phyloP scores from a whole-genome alignment of 2,888 invertebrate genomes.

The Saturnia pavonia region DNA sequence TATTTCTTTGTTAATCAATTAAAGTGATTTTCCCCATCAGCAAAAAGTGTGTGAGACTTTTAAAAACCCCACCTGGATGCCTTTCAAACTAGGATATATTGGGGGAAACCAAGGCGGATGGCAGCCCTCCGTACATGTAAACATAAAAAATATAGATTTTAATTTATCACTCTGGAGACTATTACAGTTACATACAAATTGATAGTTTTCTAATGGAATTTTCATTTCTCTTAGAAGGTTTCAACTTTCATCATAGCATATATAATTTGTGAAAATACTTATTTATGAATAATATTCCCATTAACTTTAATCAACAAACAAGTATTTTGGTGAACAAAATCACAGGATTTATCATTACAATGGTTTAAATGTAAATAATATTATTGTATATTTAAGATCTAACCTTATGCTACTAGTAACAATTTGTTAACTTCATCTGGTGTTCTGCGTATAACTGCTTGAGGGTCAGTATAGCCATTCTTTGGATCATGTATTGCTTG shows the following conservation, averaged over 20 bases:
- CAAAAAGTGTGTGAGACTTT: too few species aligned
- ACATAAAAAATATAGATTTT: too few species aligned
- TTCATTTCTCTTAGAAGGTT: not conserved
- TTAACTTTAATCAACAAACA: not conserved
- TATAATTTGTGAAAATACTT: not conserved
- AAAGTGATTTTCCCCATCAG: too few species aligned
- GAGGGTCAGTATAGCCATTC: slow-evolving; percentile 90
- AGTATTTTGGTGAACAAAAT: too few species aligned
- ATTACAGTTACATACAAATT: too few species aligned
- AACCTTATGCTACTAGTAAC: slow-evolving; percentile 36
- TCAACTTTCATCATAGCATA: not conserved
- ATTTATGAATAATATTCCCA: not conserved
- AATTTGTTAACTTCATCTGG: slow-evolving; percentile 87
- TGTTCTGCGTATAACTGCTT: slow-evolving; percentile 86
- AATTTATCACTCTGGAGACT: too few species aligned
- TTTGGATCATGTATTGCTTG: slow-evolving; percentile 88
- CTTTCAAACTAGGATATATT: too few species aligned
- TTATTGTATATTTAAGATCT: not conserved
- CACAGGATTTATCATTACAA: not conserved
- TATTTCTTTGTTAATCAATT: too few species aligned
- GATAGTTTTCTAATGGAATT: too few species aligned
- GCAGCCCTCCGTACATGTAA: too few species aligned
- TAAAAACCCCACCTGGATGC: too few species aligned
- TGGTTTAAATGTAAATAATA: not conserved
- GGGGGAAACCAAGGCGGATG: too few species aligned